Evolutionary conservation across 2,888 invertebrate genomes (phyloP).

Genomic region (Elysia crispata): DNA sequence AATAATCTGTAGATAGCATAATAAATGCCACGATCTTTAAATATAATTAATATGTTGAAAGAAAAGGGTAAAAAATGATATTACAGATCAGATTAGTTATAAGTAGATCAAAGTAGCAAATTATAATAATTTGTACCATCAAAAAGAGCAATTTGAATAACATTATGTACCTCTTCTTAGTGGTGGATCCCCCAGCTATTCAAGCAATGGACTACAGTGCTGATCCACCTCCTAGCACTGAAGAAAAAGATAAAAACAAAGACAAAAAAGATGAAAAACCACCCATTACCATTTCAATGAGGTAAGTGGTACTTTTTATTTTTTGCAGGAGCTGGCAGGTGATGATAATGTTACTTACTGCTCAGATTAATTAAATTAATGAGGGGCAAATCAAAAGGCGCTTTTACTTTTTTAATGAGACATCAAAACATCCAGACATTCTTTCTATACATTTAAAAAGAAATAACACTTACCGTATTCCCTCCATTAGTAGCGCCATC

Average conservation of each 20-base stretch:
- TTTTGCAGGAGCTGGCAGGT: too few species aligned
- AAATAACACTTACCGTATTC: too few species aligned
- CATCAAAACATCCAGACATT: too few species aligned
- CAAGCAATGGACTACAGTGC: conserved; percentile 69
- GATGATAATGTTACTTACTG: too few species aligned
- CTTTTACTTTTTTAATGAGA: too few species aligned
- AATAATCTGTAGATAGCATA: too few species aligned
- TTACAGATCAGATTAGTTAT: not conserved
- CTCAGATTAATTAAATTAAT: too few species aligned
- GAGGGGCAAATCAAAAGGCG: too few species aligned
- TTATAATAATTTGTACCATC: too few species aligned
- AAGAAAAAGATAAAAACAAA: conserved; percentile 56
- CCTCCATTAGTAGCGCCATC: too few species aligned
- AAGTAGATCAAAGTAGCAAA: not conserved
- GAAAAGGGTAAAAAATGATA: not conserved
- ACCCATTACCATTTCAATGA: conserved; percentile 69
- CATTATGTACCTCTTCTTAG: conserved; percentile 56
- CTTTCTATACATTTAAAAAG: too few species aligned
- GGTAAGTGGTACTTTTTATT: conserved; percentile 55
- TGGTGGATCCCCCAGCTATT: conserved; percentile 71
- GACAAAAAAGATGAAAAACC: conserved; percentile 72
- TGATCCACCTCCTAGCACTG: conserved; percentile 59
- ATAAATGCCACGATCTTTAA: too few species aligned
- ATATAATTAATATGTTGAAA: not conserved
- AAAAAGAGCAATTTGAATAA: not conserved